Evolutionary conservation across 2,888 invertebrate species (phyloP).

Genomic region (Eustalomyia histrio): DNA sequence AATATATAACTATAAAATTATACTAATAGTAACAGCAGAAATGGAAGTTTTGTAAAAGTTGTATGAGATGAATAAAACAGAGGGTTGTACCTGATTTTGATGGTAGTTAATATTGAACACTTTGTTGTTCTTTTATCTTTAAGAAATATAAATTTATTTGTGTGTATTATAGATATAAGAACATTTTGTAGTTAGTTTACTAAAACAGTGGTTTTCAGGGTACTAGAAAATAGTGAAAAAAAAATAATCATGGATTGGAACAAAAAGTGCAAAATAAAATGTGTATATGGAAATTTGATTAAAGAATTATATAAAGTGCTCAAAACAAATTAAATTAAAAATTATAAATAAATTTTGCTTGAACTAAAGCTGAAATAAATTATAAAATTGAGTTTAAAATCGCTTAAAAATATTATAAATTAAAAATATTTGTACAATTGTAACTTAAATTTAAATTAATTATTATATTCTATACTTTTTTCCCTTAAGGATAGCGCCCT

Average conservation of each 20-base stretch:
- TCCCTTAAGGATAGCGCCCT: too few relatives aligned
- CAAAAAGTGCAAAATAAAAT: constrained; percentile 44
- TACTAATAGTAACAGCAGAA: neutral
- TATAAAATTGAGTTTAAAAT: neutral
- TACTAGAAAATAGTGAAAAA: constrained; percentile 25
- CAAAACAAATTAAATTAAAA: constrained; percentile 12
- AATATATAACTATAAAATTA: too few relatives aligned
- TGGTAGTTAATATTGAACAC: constrained; percentile 44
- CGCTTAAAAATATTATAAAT: too few relatives aligned
- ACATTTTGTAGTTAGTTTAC: constrained; percentile 18
- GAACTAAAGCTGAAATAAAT: neutral
- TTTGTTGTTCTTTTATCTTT: neutral
- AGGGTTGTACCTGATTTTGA: constrained; percentile 68
- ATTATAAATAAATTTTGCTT: neutral
- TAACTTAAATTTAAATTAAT: too few relatives aligned
- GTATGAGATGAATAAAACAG: constrained; percentile 21
- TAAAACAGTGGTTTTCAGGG: constrained; percentile 41
- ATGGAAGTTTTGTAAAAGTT: constrained; percentile 6
- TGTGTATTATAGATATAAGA: constrained; percentile 8
- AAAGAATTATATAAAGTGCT: constrained; percentile 4
- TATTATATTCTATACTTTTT: too few relatives aligned
- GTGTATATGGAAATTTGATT: constrained; percentile 4
- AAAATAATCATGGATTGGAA: constrained; percentile 29
- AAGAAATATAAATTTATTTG: neutral
- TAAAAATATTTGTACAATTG: too few relatives aligned